Conservation (phyloP, 2,888 invertebrate species). For the Ischnus inquisitorius region DNA sequence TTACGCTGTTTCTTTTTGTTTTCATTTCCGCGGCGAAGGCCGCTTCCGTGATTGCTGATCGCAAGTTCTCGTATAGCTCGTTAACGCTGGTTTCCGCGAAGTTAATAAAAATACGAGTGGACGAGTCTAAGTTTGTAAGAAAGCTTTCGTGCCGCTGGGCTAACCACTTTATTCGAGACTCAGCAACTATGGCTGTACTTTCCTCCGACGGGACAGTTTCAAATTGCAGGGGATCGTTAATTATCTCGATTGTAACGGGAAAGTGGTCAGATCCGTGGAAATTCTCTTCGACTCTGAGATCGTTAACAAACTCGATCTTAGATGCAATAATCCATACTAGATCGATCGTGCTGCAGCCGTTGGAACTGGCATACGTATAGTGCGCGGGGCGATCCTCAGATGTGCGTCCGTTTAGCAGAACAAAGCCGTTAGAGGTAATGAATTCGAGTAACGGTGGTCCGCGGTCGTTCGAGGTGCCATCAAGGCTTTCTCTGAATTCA, state of each 20-base stretch:
- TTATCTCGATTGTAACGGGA: background rate
- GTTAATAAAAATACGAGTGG: too few species aligned
- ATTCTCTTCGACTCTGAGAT: slow-evolving; percentile 13
- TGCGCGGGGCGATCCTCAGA: background rate
- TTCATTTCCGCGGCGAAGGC: background rate
- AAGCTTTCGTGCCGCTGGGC: too few species aligned
- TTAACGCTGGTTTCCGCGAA: too few species aligned
- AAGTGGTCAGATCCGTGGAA: slow-evolving; percentile 17
- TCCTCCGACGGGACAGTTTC: too few species aligned
- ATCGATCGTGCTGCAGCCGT: too few species aligned
- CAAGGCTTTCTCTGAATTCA: background rate
- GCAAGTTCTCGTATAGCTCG: background rate
- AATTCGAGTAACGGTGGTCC: background rate
- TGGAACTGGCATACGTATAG: background rate
- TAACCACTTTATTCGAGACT: too few species aligned
- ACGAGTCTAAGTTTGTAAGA: too few species aligned
- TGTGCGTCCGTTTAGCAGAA: background rate
- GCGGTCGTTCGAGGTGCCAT: background rate
- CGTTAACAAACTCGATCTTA: background rate
- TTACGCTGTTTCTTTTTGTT: too few species aligned
- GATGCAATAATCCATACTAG: background rate
- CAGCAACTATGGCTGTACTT: too few species aligned
- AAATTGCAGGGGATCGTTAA: background rate
- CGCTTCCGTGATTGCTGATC: background rate
- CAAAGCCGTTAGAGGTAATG: slow-evolving; percentile 3